Percentiles rank a stretch among this genome's conserved stretches.
phyloP scores from a whole-genome alignment of 2,888 invertebrate genomes.

The Kuschelorhynchus macadamiae region DNA sequence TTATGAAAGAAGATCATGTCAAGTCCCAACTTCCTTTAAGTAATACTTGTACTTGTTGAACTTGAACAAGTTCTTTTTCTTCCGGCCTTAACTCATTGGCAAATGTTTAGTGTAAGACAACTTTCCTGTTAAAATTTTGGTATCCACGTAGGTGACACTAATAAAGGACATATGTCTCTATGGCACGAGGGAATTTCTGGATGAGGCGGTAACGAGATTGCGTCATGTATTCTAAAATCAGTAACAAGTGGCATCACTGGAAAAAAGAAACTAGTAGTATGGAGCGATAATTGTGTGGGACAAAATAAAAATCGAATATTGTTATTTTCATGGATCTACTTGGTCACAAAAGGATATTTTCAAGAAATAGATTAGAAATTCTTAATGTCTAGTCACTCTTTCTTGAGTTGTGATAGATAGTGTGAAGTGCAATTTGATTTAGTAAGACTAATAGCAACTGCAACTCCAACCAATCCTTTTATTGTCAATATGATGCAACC shows the following conservation, averaged over 20 bases:
- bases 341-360: slow-evolving; percentile 29
- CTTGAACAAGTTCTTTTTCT: too few relatives aligned
- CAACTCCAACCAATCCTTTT: slow-evolving; percentile 35
- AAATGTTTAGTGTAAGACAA: too few relatives aligned
- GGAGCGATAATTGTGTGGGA: slow-evolving; percentile 5
- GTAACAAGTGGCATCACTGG: slow-evolving; percentile 3
- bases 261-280: neutral
- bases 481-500: slow-evolving; percentile 37
- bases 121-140: slow-evolving; percentile 7
- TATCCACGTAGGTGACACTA: slow-evolving; percentile 3
- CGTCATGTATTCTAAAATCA: neutral
- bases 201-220: neutral
- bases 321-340: slow-evolving; percentile 1
- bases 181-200: slow-evolving; percentile 4
- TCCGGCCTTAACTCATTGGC: too few relatives aligned
- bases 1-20: too few relatives aligned
- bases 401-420: slow-evolving; percentile 52
- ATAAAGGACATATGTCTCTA: slow-evolving; percentile 6
- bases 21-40: too few relatives aligned
- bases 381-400: slow-evolving; percentile 56
- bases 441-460: slow-evolving; percentile 33
- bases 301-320: slow-evolving; percentile 5
- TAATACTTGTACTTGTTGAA: too few relatives aligned
- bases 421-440: slow-evolving; percentile 37
- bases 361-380: slow-evolving; percentile 45